Base-by-base conservation (phyloP, 1,140 invertebrate genomes). In the Drosophila cardini region DNA sequence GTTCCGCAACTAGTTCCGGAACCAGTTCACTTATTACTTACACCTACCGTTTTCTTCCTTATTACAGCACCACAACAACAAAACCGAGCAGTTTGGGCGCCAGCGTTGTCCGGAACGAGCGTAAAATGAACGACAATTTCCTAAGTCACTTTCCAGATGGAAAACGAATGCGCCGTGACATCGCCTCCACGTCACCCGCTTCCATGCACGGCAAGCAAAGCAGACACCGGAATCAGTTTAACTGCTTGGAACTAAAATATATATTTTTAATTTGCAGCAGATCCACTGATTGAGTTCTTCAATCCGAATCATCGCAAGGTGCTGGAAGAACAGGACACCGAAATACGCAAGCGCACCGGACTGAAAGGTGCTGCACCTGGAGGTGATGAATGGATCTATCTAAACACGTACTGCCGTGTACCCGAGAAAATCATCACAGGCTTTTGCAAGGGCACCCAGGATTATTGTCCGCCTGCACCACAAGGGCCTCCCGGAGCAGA, bases 391-490 rank as follows among this genome's bases (percentile, higher is more conserved):
- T 96, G 96, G 95, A 94, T 96, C 65, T 96, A 96, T 94, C 89
- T 97, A 46, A 96, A 96, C 16, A 95, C 95, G 72, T 96, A 96
- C 78, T 96, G 95, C 11, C 94, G 96, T 67, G 95, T 96, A 70
- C 95, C 96, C 43, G 90, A 91, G 74, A 91, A 91, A 61, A 90
- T 91, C 11, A 91, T 91, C 36, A 91, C 87, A 1, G 90, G 90
- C 16, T 91, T 91, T 26, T 92, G 91, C 67, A 91, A 92, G 74
- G 83, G 90, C 9, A 95, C 96, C 0, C 95, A 95, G 80, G 95
- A 97, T 38, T 96, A 96, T 85, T 98, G 97, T 90, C 95, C 96
- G n/a, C 95, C 95, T 0, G 94, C 96, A 15, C 93, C 94, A 0
- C 93, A 94, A 42, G 96, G 96, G 2, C 93, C 94, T 0, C 93